A percentile compares a stretch with the other conserved stretches of the same genome.
These are phyloP conservation scores for Apodemia duryi DNA, from an alignment of 2,888 invertebrate genomes.

Conservation along the genomic window DNA sequence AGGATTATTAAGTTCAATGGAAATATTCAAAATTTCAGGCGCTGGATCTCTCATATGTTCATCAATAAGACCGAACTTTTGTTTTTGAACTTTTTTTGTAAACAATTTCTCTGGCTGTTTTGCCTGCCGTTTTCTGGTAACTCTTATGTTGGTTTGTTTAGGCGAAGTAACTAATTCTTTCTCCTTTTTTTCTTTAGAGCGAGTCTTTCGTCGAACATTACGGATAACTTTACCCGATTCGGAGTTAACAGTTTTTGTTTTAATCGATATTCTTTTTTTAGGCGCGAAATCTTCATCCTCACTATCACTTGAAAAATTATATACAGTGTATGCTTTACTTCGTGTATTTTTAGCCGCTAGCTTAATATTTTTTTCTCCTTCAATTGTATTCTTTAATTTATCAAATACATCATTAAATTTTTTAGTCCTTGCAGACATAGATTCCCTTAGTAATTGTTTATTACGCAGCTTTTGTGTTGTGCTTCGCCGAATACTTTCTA, in stretches of 20 bases:
- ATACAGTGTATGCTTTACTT: conserved; percentile 37
- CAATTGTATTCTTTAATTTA: conserved; percentile 44
- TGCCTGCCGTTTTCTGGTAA: conserved; percentile 19
- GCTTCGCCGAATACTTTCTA: conserved; percentile 49
- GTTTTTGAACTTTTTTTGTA: conserved; percentile 23
- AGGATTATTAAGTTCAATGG: conserved; percentile 38
- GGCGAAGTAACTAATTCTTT: conserved; percentile 26
- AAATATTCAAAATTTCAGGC: conserved; percentile 45
- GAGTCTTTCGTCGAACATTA: neutral
- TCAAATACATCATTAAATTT: conserved; percentile 53
- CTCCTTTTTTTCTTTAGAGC: conserved; percentile 22
- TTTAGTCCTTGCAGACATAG: conserved; percentile 45
- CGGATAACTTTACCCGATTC: neutral
- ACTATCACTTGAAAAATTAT: conserved; percentile 60
- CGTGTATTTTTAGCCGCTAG: conserved; percentile 39
- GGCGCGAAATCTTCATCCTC: conserved; percentile 54
- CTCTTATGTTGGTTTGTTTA: conserved; percentile 14
- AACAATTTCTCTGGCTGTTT: conserved; percentile 25
- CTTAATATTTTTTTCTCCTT: conserved; percentile 41
- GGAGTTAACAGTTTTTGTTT: neutral
- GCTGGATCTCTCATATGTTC: conserved; percentile 51
- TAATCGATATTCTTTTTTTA: conserved; percentile 25
- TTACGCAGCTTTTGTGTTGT: conserved; percentile 37
- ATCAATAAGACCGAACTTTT: conserved; percentile 41
- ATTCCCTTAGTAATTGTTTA: conserved; percentile 34